Evolutionary conservation across 2,888 invertebrate species (phyloP).

Genomic region (Tipula confusa): DNA sequence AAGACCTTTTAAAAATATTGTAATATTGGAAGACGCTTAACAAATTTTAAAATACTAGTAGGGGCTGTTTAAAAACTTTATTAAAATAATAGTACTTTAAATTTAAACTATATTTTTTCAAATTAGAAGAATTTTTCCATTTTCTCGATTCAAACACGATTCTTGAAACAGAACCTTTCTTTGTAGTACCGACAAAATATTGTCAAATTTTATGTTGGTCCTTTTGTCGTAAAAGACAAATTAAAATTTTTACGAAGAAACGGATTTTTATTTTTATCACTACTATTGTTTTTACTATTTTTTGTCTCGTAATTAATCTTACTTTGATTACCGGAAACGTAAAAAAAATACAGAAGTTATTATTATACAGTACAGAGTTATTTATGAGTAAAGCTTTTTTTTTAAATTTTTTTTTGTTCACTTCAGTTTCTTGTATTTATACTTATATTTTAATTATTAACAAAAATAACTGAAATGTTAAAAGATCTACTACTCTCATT

Average conservation of each 20-base stretch:
- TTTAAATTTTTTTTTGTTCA: neutral
- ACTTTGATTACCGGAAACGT: neutral
- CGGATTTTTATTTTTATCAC: neutral
- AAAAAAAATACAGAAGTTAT: no score
- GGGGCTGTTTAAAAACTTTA: no score
- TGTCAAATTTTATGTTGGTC: neutral
- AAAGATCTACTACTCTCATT: neutral
- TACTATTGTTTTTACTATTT: neutral
- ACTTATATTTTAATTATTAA: conserved; percentile 8
- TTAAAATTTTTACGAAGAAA: neutral
- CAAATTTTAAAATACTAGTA: no score
- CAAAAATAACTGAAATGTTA: neutral
- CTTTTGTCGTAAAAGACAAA: neutral
- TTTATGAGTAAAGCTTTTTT: neutral
- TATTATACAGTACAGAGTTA: neutral
- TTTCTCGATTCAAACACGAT: neutral
- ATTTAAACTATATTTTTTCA: no score
- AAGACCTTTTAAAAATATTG: no score
- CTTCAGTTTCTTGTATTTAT: neutral
- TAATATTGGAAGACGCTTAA: no score
- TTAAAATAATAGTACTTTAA: no score
- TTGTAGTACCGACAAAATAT: neutral
- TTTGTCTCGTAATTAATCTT: conserved; percentile 12
- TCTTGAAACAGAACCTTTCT: neutral
- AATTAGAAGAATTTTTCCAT: no score